These are phyloP conservation scores for Linepithema humile DNA, from an alignment of 1,140 invertebrate genomes.

Conservation along the genomic window DNA sequence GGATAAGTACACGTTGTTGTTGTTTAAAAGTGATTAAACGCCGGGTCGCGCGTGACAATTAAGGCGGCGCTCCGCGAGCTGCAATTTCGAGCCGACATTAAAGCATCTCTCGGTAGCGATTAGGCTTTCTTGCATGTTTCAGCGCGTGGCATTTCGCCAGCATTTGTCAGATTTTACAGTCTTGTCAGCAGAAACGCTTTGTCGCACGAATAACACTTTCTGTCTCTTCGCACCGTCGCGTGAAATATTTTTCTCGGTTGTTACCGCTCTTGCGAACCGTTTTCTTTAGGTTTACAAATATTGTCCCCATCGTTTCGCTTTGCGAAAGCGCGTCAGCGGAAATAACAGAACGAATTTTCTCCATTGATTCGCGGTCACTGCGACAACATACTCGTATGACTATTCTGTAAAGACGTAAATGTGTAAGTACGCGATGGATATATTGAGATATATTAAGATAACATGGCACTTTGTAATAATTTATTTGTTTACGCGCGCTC, in stretches of 20 bases:
- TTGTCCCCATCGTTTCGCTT: neutral
- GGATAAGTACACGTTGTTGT: neutral
- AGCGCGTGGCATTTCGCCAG: conserved; percentile 18
- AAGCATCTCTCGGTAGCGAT: neutral
- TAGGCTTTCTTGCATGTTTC: conserved; percentile 12
- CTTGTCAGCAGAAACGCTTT: conserved; percentile 20
- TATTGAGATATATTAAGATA: neutral
- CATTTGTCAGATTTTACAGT: conserved; percentile 11
- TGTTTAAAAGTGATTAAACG: conserved; percentile 18
- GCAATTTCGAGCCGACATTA: neutral
- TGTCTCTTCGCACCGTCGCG: neutral
- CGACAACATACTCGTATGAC: neutral
- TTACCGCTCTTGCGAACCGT: conserved; percentile 14
- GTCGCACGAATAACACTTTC: conserved; percentile 1
- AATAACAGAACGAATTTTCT: neutral
- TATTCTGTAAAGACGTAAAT: neutral
- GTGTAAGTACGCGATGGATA: neutral
- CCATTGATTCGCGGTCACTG: neutral
- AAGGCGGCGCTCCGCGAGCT: neutral
- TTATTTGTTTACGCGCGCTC: conserved; percentile 29
- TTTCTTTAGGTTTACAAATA: conserved; percentile 12
- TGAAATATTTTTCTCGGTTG: neutral
- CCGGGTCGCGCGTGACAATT: conserved; percentile 1
- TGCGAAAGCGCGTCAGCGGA: neutral
- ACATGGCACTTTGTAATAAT: neutral